Evolutionary conservation across 2,797 vertebrate genomes (phyloP).

Genomic region (Cynodonichthys magdalenae): DNA sequence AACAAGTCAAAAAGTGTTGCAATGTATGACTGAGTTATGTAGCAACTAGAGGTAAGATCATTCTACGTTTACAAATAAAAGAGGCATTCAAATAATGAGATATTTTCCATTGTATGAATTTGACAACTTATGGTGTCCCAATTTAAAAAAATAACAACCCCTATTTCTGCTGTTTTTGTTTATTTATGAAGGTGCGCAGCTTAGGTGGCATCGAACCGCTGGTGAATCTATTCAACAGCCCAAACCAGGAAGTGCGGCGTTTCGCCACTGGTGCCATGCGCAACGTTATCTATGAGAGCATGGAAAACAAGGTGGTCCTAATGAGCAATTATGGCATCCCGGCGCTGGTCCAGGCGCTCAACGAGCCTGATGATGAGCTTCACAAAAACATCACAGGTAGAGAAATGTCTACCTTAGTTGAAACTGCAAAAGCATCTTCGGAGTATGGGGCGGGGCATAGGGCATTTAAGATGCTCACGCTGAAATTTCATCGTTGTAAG

Average conservation of each 20-base stretch:
- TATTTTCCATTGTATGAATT: neutral
- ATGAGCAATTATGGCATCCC: conserved; percentile 89
- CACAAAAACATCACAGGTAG: conserved; percentile 94
- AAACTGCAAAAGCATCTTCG: neutral
- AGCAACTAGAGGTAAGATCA: neutral
- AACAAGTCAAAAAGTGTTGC: neutral
- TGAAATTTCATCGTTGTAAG: neutral
- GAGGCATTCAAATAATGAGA: neutral
- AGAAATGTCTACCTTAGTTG: neutral
- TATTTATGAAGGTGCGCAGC: conserved; percentile 80
- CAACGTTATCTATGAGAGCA: conserved; percentile 93
- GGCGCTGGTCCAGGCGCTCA: conserved; percentile 84
- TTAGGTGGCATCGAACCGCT: conserved; percentile 84
- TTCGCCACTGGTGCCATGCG: conserved; percentile 91
- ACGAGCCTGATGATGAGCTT: conserved; percentile 86
- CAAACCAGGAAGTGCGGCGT: conserved; percentile 89
- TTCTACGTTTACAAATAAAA: neutral
- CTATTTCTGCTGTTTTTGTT: too few species aligned
- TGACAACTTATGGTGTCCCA: neutral
- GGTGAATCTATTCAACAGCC: conserved; percentile 89
- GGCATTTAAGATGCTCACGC: too few species aligned
- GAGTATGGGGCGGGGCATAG: too few species aligned
- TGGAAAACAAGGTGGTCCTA: conserved; percentile 88
- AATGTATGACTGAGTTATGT: neutral
- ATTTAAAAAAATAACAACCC: too few species aligned